A percentile compares a stretch with the other conserved stretches of the same genome.
These are phyloP conservation scores for Tetramorium bicarinatum DNA, from an alignment of 2,888 invertebrate genomes.

Conservation along the genomic window DNA sequence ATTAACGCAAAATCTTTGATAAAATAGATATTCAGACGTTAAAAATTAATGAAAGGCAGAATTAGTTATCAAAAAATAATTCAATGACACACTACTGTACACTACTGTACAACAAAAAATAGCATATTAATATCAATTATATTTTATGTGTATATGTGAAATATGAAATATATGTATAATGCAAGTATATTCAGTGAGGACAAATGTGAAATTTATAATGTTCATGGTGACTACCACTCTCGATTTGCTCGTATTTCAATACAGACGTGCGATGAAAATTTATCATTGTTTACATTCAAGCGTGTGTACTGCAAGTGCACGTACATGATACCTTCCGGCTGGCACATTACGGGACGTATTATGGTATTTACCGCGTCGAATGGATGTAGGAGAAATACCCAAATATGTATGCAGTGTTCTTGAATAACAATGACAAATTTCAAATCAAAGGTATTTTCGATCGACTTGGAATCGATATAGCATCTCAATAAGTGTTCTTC, in stretches of 20 bases:
- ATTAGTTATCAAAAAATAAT: background rate
- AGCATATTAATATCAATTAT: background rate
- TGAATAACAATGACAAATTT: constrained; percentile 46
- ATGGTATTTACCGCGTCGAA: constrained; percentile 36
- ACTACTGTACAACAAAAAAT: background rate
- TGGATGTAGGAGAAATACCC: constrained; percentile 22
- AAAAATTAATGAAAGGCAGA: background rate
- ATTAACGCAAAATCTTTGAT: background rate
- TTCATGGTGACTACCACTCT: constrained; percentile 4
- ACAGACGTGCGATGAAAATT: constrained; percentile 69
- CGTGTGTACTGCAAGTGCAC: constrained; percentile 74
- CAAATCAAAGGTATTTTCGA: background rate
- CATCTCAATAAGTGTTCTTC: background rate
- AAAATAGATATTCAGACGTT: background rate
- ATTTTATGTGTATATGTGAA: background rate
- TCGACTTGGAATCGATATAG: background rate
- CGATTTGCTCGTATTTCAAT: constrained; percentile 62
- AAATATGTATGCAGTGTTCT: constrained; percentile 15
- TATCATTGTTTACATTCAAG: constrained; percentile 68
- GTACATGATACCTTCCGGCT: constrained; percentile 68
- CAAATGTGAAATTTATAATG: background rate
- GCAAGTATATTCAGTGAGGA: background rate
- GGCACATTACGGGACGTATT: constrained; percentile 58
- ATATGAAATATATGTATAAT: background rate
- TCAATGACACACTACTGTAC: background rate